Conservation (phyloP, 2,797 vertebrate species). For the Orestias chungarensis region DNA sequence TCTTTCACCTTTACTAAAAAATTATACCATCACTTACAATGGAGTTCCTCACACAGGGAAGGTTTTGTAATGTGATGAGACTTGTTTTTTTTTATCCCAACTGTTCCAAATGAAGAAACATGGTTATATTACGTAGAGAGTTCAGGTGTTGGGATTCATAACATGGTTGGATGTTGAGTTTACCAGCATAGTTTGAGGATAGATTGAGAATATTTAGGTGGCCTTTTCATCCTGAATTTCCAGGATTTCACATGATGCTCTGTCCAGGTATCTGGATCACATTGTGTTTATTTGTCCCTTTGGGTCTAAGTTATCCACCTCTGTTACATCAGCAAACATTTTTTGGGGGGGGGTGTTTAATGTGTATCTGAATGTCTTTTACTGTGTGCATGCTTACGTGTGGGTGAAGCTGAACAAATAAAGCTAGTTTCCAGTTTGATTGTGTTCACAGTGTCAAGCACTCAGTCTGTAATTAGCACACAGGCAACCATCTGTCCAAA, state of each 20-base stretch:
- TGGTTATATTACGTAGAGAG: background rate
- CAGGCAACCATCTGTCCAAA: constrained; percentile 82
- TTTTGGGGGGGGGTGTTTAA: constrained; percentile 41
- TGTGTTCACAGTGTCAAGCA: constrained; percentile 76
- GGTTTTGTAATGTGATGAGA: background rate
- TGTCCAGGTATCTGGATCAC: constrained; percentile 21
- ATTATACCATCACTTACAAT: background rate
- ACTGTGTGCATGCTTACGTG: constrained; percentile 39
- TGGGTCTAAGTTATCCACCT: constrained; percentile 33
- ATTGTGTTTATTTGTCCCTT: constrained; percentile 23
- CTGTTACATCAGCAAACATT: constrained; percentile 45
- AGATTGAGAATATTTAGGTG: constrained; percentile 23
- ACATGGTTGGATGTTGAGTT: constrained; percentile 14
- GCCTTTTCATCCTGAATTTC: constrained; percentile 25
- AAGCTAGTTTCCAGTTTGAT: constrained; percentile 74
- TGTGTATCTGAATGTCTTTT: constrained; percentile 35
- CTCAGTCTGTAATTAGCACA: constrained; percentile 80
- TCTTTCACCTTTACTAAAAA: too few relatives aligned
- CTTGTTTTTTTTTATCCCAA: background rate
- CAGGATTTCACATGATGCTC: constrained; percentile 26
- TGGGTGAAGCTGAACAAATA: constrained; percentile 78
- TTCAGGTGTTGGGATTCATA: constrained; percentile 1
- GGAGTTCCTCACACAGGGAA: background rate
- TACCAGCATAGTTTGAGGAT: background rate
- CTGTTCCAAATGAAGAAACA: background rate